phyloP scores from a whole-genome alignment of 2,797 vertebrate species.

The Lepilemur septentrionalis region DNA sequence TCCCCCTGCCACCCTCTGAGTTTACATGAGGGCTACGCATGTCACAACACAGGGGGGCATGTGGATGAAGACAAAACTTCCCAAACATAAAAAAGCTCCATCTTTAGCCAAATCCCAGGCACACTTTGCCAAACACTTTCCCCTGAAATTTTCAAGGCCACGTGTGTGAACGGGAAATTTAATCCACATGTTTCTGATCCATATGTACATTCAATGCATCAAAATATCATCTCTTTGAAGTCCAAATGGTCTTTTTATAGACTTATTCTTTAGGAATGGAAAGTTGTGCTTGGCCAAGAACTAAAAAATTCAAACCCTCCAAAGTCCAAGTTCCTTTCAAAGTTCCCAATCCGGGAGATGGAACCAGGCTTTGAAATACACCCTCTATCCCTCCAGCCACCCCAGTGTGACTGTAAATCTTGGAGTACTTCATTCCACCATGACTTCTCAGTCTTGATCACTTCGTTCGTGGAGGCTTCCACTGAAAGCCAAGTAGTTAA shows the following conservation, averaged over 20 bases:
- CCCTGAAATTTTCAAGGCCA: slow-evolving; percentile 74
- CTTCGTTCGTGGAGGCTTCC: background rate
- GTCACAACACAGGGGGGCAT: slow-evolving; percentile 12
- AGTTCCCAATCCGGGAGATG: slow-evolving; percentile 52
- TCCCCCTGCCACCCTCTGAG: background rate
- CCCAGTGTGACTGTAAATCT: slow-evolving; percentile 48
- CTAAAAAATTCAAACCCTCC: slow-evolving; percentile 65
- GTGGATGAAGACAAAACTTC: slow-evolving; percentile 50
- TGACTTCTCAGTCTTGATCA: slow-evolving; percentile 24
- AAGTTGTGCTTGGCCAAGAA: slow-evolving; percentile 72
- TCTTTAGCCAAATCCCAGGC: slow-evolving; percentile 67
- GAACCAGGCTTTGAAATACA: slow-evolving; percentile 59
- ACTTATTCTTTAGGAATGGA: slow-evolving; percentile 75
- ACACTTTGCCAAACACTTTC: slow-evolving; percentile 74
- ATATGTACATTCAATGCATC: slow-evolving; percentile 76
- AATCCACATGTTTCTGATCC: slow-evolving; percentile 81
- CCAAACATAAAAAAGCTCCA: slow-evolving; percentile 35
- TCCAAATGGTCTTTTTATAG: slow-evolving; percentile 79
- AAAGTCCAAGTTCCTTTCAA: slow-evolving; percentile 71
- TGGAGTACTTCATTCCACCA: slow-evolving; percentile 33
- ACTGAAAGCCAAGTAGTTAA: slow-evolving; percentile 19
- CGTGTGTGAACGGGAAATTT: slow-evolving; percentile 76
- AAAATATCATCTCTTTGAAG: slow-evolving; percentile 79
- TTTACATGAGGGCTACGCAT: background rate
- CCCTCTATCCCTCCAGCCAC: background rate